These are phyloP conservation scores for Sapajus apella DNA, from an alignment of 2,113 vertebrate species.

Conservation along the genomic window DNA sequence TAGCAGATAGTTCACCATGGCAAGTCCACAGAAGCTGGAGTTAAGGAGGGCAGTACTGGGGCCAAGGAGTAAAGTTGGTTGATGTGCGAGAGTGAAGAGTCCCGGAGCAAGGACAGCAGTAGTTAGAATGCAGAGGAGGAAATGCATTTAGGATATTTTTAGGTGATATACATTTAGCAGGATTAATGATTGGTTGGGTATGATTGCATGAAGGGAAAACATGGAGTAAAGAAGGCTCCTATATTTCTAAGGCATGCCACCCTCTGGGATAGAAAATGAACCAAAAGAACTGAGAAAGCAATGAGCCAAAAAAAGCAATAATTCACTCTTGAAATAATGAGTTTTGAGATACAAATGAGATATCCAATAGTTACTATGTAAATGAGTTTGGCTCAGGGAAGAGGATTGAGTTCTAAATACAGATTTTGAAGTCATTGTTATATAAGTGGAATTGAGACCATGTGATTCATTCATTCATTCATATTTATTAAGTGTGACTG, in stretches of 20 bases:
- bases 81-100: background rate
- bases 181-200: background rate
- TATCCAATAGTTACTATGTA: background rate
- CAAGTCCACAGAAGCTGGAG: background rate
- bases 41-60: background rate
- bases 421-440: background rate
- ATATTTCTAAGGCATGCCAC: background rate
- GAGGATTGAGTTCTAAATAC: background rate
- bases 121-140: background rate
- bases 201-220: background rate
- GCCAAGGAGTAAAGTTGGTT: background rate
- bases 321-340: background rate
- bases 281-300: background rate
- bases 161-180: background rate
- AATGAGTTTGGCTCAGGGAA: background rate
- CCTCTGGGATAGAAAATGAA: background rate
- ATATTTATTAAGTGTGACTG: background rate
- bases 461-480: background rate
- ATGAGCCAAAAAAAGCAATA: background rate
- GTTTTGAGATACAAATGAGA: background rate
- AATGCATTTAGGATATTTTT: background rate
- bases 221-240: background rate
- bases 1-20: background rate
- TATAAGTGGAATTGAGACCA: background rate
- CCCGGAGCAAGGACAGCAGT: background rate